These are phyloP conservation scores for Bombus balteatus DNA, from an alignment of 1,140 invertebrate genomes.

Conservation along the genomic window DNA sequence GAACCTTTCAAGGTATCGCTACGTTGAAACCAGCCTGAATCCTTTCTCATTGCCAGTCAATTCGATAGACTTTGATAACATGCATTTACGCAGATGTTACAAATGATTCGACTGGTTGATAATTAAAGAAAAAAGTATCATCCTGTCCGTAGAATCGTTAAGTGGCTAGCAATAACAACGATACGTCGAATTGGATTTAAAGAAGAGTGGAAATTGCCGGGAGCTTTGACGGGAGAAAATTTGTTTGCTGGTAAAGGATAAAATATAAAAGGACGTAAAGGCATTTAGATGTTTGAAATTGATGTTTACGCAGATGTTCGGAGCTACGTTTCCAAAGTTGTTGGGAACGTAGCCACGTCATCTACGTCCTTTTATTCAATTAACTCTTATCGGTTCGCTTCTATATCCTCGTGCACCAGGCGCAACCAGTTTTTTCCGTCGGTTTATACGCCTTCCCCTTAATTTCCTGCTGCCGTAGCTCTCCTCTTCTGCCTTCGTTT, in stretches of 20 bases:
- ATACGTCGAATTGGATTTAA: background rate
- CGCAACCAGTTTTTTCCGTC: background rate
- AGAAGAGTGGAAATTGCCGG: background rate
- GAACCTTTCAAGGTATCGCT: background rate
- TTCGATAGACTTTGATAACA: no score
- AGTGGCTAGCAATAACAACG: background rate
- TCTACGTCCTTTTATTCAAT: background rate
- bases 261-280: background rate
- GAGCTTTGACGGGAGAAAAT: background rate
- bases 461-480: conserved; percentile 1
- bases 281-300: background rate
- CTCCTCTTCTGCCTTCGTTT: no score
- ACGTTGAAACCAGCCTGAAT: no score
- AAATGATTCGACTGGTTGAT: no score
- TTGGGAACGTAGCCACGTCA: background rate
- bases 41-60: no score
- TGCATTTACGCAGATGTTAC: no score
- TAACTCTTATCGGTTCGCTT: conserved; percentile 28
- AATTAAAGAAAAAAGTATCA: no score
- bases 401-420: conserved; percentile 7
- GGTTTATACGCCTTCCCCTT: background rate
- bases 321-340: background rate
- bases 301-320: background rate
- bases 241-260: background rate
- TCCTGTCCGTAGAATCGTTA: no score